Evolutionary conservation across 2,113 vertebrate genomes (phyloP).

Genomic region (Choloepus hoffmanni): DNA sequence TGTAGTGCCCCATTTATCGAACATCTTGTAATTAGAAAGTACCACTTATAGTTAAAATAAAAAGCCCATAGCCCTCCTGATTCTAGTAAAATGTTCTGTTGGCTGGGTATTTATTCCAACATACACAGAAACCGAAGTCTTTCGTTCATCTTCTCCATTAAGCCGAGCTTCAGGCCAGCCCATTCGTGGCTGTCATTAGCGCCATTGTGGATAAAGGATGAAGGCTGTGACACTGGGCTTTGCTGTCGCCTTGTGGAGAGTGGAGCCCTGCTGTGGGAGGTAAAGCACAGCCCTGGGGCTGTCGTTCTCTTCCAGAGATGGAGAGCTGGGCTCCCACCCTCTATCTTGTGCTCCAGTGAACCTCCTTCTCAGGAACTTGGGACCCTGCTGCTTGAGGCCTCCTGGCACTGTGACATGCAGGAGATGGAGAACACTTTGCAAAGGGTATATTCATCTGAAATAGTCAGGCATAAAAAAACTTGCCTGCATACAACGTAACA

Average conservation of each 20-base stretch:
- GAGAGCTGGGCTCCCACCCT: neutral
- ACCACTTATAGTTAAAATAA: neutral
- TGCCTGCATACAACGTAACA: neutral
- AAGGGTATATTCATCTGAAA: conserved; percentile 15
- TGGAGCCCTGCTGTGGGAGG: conserved; percentile 46
- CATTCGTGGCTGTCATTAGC: neutral
- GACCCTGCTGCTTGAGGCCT: neutral
- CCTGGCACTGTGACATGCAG: conserved; percentile 59
- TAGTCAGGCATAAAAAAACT: neutral
- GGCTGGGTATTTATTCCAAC: neutral
- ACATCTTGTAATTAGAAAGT: neutral
- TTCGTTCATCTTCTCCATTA: neutral
- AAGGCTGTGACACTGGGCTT: conserved; percentile 51
- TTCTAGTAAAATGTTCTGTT: neutral
- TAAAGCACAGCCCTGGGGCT: conserved; percentile 43
- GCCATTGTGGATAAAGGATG: conserved; percentile 17
- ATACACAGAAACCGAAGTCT: conserved; percentile 10
- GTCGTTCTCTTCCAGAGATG: neutral
- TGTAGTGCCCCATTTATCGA: neutral
- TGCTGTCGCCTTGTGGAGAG: conserved; percentile 71
- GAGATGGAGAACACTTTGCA: conserved; percentile 70
- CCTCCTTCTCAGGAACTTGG: neutral
- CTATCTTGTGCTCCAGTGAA: neutral
- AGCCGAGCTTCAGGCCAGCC: neutral
- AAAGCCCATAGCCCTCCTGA: neutral